Evolutionary conservation across 2,113 vertebrate genomes (phyloP), one percentile per base, ranked within the genome.

Genomic region (Pelvicachromis taeniatus): DNA sequence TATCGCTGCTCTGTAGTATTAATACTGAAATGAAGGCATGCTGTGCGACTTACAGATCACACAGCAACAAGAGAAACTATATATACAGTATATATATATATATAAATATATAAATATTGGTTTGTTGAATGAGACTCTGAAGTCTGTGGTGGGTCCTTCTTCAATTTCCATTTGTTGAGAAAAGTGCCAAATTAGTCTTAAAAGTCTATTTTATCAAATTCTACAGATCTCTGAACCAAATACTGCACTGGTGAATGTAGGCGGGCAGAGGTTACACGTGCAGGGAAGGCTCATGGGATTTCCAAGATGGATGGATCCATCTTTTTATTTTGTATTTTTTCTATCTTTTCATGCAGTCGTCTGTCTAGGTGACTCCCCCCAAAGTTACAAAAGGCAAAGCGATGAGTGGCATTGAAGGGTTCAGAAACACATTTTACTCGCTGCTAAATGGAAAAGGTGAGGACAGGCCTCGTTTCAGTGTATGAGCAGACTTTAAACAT

Each of bases 1-100:
- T 93, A 85, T 91, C 86, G 90, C 91, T 96, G 95, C 95, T 94
- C 92, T 85, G 89, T 93, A 94, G 93, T 92, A 82, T 95, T 93
- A 92, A 88, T 94, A 89, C 95, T 94, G 93, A 96, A 95, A 96
- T 97, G 96, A 97, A 96, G 96, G 96, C 95, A 93, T 93, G 95
- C 93, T 94, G 94, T 95, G 92, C 85, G 95, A 94, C 88, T 83
- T 58, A 86, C 87, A 85, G 82, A 84, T 91, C 91, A 87, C 90
- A 88, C 87, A 81, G 92, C 85, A 42, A 91, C 91, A 81, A 63
- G 77, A 54, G 3, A 7, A 38, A 70, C 73, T 83, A 83, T n/a
- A 75, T 68, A 40, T 85, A 33, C 77, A 79, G 16, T 59, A 35
- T 61, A 61, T 63, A 38, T 38, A 38, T 53, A 86, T 16, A 59